Conservation (phyloP, 2,888 invertebrate species). For the Ptilodon capucinus region DNA sequence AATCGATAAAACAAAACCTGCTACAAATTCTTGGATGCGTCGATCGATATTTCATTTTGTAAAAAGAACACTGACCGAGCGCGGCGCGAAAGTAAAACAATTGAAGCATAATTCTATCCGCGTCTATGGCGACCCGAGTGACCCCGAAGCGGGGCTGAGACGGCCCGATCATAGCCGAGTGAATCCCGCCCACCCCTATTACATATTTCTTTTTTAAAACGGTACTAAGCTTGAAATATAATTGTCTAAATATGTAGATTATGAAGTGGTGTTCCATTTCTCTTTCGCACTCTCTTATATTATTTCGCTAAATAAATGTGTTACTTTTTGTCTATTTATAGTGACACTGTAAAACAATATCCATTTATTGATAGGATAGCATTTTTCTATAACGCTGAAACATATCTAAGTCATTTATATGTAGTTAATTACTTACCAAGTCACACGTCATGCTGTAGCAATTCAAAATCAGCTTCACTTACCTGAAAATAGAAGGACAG, state of each 20-base stretch:
- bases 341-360: not conserved
- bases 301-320: too few species aligned
- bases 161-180: constrained; percentile 39
- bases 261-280: too few species aligned
- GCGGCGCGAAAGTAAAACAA: constrained; percentile 64
- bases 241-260: too few species aligned
- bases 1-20: constrained; percentile 44
- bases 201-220: constrained; percentile 40
- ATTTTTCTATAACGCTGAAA: too few species aligned
- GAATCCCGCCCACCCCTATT: constrained; percentile 56
- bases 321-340: too few species aligned
- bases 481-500: constrained; percentile 37
- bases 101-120: constrained; percentile 72
- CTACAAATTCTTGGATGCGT: constrained; percentile 43
- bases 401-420: not conserved
- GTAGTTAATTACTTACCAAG: not conserved
- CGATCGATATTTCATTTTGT: constrained; percentile 42
- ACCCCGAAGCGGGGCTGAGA: constrained; percentile 34
- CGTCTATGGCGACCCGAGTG: constrained; percentile 43
- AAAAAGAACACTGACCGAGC: constrained; percentile 41
- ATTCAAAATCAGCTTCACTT: constrained; percentile 10
- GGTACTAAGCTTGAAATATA: not conserved
- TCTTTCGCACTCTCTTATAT: too few species aligned
- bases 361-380: too few species aligned
- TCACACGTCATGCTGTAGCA: not conserved